Evolutionary conservation across 2,797 vertebrate genomes (phyloP), one percentile per base, ranked within the genome.

Genomic region (Leptoclinus maculatus): DNA sequence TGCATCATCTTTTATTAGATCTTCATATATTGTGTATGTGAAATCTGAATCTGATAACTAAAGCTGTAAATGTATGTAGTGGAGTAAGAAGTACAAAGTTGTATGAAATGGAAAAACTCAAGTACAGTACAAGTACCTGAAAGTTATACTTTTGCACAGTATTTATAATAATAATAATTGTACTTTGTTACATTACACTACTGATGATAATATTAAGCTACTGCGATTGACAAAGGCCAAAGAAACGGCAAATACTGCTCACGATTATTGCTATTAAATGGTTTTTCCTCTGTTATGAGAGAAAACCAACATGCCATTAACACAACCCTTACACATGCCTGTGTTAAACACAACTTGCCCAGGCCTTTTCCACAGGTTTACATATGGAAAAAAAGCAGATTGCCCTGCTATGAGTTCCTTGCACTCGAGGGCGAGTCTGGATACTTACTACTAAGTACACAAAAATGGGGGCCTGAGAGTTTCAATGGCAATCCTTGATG

Each of bases 401-500:
- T 25, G 5, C 59, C 29, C 53, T 45, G 56, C 66, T 74, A 70
- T 34, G 75, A 77, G 72, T 76, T 83, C 62, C 81, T 65, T 41
- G 57, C 86, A 83, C 90, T 87, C 4, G 38, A 79, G 81, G 88
- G 88, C 75, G 80, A 93, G 89, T 78, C 57, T 39, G 87, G 88
- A 83, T 90, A 92, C 92, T 81, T 84, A 87, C 88, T 76, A 86
- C 83, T 92, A 88, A 93, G 81, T 81, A 89, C 89, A 87, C 91
- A 93, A 86, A 93, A 89, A 92, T 76, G 85, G 85, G 74, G 80
- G 86, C 78, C 86, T 77, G 71, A 77, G 60, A 83, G 83, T 90
- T 89, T 95, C 89, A 93, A 87, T 90, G 85, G 87, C 90, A 90
- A 91, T 90, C 85, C 86, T 89, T 82, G 91, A 92, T 92, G 87